These are phyloP conservation scores for Ormyrus rosae DNA, from an alignment of 2,888 invertebrate species.

Conservation along the genomic window DNA sequence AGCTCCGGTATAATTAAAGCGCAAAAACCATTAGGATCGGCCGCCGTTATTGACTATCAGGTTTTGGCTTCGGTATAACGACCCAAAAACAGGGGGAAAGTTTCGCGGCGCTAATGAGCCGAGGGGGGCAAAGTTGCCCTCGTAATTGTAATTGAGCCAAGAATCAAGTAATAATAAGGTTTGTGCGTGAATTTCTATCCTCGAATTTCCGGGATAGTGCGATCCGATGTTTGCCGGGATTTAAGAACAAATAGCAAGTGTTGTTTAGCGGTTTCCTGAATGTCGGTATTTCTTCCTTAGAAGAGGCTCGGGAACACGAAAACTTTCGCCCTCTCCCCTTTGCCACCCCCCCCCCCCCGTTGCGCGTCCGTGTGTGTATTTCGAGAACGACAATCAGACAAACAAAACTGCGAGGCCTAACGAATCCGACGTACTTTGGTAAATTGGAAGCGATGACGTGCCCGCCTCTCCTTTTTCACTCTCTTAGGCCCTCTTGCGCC, in stretches of 20 bases:
- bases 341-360: too few species aligned
- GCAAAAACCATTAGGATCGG: too few species aligned
- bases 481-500: too few species aligned
- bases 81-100: neutral
- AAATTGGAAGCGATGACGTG: slow-evolving; percentile 30
- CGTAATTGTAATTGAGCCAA: neutral
- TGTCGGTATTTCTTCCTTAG: slow-evolving; percentile 1
- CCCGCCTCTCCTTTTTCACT: too few species aligned
- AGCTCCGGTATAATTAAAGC: too few species aligned
- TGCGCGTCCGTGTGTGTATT: neutral
- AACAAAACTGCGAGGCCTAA: slow-evolving; percentile 10
- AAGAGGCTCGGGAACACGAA: neutral
- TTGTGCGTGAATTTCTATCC: slow-evolving; percentile 26
- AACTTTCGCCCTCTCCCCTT: slow-evolving; percentile 12
- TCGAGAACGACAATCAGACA: slow-evolving; percentile 7
- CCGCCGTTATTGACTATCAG: too few species aligned
- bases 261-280: slow-evolving; percentile 27
- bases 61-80: neutral
- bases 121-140: neutral
- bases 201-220: slow-evolving; percentile 4
- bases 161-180: slow-evolving; percentile 33
- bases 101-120: slow-evolving; percentile 22
- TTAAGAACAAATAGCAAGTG: slow-evolving; percentile 34
- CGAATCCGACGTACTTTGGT: slow-evolving; percentile 13
- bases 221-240: neutral